Percentiles rank a stretch among this genome's conserved stretches.
phyloP scores from a whole-genome alignment of 2,888 invertebrate genomes.

The Liodrosophila aerea region DNA sequence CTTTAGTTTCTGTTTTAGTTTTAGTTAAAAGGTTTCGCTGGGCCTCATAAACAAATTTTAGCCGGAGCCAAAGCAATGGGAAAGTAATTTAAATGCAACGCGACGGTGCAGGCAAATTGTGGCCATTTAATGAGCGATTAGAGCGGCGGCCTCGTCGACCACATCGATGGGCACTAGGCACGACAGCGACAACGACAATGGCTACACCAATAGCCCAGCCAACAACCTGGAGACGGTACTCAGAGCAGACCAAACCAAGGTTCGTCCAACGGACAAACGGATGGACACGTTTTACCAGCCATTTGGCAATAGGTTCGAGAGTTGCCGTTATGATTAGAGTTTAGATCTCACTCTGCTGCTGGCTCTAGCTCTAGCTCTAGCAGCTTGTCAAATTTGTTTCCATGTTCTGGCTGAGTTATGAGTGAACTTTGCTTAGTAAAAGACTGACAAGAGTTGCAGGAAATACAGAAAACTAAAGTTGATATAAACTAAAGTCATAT shows the following conservation, averaged over 20 bases:
- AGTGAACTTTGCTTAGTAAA: neutral
- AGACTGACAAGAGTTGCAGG: too few relatives aligned
- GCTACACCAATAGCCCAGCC: neutral
- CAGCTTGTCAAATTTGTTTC: conserved; percentile 45
- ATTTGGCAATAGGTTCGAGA: conserved; percentile 47
- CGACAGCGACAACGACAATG: conserved; percentile 47
- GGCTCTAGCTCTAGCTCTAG: conserved; percentile 3
- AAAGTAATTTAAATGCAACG: conserved; percentile 75
- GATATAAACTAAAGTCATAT: too few relatives aligned
- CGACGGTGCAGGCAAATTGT: conserved; percentile 64
- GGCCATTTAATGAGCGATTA: conserved; percentile 75
- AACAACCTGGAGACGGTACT: conserved; percentile 1
- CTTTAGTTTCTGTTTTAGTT: conserved; percentile 72
- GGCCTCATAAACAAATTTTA: conserved; percentile 71
- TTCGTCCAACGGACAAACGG: neutral
- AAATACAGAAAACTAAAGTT: too few relatives aligned
- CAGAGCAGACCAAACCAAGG: neutral
- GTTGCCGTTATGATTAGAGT: conserved; percentile 62
- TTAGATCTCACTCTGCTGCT: conserved; percentile 40
- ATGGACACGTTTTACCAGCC: conserved; percentile 26
- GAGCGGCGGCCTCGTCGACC: conserved; percentile 46
- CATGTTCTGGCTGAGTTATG: conserved; percentile 20
- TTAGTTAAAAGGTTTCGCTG: conserved; percentile 71
- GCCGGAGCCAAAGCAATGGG: conserved; percentile 54
- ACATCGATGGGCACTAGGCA: conserved; percentile 58